Evolutionary conservation across 2,113 vertebrate species (phyloP).

Genomic region (Bujurquina vittata): DNA sequence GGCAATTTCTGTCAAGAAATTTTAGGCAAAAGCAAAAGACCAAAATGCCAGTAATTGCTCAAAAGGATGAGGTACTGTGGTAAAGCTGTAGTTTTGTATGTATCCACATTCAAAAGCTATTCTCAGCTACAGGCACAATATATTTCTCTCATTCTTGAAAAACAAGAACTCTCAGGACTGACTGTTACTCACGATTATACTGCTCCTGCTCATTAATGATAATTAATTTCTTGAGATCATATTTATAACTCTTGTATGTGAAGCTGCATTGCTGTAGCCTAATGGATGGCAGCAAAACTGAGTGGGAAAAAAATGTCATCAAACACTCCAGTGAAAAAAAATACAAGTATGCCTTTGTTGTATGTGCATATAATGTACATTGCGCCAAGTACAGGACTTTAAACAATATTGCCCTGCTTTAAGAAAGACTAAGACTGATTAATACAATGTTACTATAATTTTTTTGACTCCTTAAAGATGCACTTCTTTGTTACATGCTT

Average conservation of each 20-base stretch:
- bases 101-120: background rate
- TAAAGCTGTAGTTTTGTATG: background rate
- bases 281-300: slow-evolving; percentile 6
- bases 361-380: slow-evolving; percentile 33
- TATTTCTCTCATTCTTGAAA: slow-evolving; percentile 1
- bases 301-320: background rate
- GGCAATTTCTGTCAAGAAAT: slow-evolving; percentile 18
- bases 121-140: slow-evolving; percentile 22
- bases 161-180: background rate
- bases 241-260: background rate
- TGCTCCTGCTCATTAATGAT: slow-evolving; percentile 30
- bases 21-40: slow-evolving; percentile 9
- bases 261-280: background rate
- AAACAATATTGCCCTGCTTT: slow-evolving; percentile 23
- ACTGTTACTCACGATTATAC: background rate
- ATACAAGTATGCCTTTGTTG: slow-evolving; percentile 7
- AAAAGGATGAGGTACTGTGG: background rate
- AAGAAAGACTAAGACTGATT: slow-evolving; percentile 35
- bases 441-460: slow-evolving; percentile 21
- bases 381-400: slow-evolving; percentile 17
- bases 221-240: slow-evolving; percentile 32
- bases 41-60: slow-evolving; percentile 8
- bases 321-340: background rate
- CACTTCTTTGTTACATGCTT: slow-evolving; percentile 15
- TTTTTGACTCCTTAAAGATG: slow-evolving; percentile 27